These are phyloP conservation scores for Gulo gulo DNA, from an alignment of 2,113 vertebrate species.

Conservation along the genomic window DNA sequence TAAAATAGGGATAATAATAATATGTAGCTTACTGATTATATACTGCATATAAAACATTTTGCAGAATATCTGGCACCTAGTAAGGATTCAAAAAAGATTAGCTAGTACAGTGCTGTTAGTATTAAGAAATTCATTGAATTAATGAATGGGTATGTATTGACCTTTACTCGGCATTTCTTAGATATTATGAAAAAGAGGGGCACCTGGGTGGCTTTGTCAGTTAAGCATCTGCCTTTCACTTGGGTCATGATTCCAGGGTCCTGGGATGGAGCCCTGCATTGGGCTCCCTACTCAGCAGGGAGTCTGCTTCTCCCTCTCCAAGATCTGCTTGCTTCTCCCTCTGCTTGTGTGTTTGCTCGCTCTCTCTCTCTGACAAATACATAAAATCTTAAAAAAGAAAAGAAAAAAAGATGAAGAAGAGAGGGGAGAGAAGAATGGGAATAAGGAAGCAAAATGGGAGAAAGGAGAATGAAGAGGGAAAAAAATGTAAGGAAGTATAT, in stretches of 20 bases:
- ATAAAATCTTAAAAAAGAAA: neutral
- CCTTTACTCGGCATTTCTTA: neutral
- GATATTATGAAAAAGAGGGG: neutral
- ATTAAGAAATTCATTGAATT: neutral
- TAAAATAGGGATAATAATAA: neutral
- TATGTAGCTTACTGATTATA: neutral
- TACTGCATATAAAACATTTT: neutral
- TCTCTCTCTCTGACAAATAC: no score
- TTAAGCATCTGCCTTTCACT: no score
- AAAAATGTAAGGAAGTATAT: neutral
- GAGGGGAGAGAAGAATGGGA: neutral
- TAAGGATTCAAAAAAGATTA: neutral
- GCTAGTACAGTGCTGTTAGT: neutral
- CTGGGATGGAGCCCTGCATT: no score
- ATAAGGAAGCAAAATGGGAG: neutral
- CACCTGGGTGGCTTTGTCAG: no score
- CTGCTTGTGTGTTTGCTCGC: no score
- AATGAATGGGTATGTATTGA: neutral
- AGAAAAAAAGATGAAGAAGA: neutral
- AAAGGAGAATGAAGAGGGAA: neutral
- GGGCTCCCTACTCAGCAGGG: no score
- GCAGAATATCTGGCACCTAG: neutral
- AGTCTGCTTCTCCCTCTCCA: no score
- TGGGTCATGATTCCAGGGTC: no score
- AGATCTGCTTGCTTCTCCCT: no score